Conservation (phyloP, 2,797 vertebrate species). For the Decapterus maruadsi region DNA sequence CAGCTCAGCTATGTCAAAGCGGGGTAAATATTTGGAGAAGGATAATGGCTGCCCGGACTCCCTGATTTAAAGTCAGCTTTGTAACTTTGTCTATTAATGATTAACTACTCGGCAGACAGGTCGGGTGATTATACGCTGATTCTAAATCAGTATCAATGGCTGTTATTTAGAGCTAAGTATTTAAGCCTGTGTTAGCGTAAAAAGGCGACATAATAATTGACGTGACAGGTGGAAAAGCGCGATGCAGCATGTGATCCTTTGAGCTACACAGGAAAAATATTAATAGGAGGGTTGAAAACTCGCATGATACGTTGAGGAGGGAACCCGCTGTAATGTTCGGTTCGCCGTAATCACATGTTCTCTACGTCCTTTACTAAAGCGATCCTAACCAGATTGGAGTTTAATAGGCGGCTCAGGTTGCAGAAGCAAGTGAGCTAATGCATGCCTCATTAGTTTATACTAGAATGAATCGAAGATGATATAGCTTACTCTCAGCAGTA, state of each 20-base stretch:
- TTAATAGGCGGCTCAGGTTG: slow-evolving; percentile 30
- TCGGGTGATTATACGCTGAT: slow-evolving; percentile 22
- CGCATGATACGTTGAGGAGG: slow-evolving; percentile 1
- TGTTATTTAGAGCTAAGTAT: slow-evolving; percentile 20
- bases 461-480: slow-evolving; percentile 34
- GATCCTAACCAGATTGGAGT: slow-evolving; percentile 24
- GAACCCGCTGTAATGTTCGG: slow-evolving; percentile 19
- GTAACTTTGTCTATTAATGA: slow-evolving; percentile 67
- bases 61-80: slow-evolving; percentile 69
- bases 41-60: slow-evolving; percentile 70
- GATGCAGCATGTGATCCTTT: background rate
- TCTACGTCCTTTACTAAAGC: slow-evolving; percentile 23
- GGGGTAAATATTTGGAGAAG: slow-evolving; percentile 82
- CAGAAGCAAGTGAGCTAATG: slow-evolving; percentile 24
- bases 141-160: slow-evolving; percentile 35
- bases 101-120: slow-evolving; percentile 58
- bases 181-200: slow-evolving; percentile 1
- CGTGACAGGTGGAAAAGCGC: slow-evolving; percentile 1
- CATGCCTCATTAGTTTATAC: slow-evolving; percentile 48
- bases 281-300: background rate
- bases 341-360: slow-evolving; percentile 17
- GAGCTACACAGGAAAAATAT: background rate
- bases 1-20: slow-evolving; percentile 73
- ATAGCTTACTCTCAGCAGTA: slow-evolving; percentile 24
- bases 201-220: background rate